phyloP scores from a whole-genome alignment of 2,888 invertebrate species.

The Pilophorus perplexus region DNA sequence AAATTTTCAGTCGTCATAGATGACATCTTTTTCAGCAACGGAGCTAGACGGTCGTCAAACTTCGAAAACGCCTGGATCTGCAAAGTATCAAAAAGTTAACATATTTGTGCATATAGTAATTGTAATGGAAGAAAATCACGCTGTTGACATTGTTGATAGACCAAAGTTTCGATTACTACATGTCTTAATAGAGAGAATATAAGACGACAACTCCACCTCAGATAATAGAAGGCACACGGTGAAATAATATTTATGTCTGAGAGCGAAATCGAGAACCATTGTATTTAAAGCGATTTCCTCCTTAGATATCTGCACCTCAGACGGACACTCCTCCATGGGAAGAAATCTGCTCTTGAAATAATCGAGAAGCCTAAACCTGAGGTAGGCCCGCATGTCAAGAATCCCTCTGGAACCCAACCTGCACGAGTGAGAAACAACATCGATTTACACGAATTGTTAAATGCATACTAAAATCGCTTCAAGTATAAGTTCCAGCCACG shows the following conservation, averaged over 20 bases:
- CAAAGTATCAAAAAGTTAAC: neutral
- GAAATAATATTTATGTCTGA: conserved; percentile 17
- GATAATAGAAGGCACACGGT: conserved; percentile 8
- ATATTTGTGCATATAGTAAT: neutral
- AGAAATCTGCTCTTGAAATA: conserved; percentile 11
- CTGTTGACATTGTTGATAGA: too few relatives aligned
- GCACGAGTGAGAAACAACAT: too few relatives aligned
- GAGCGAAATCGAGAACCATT: conserved; percentile 1
- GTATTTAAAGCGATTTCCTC: conserved; percentile 9
- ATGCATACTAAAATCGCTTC: too few relatives aligned
- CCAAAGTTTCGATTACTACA: too few relatives aligned
- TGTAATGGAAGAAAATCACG: neutral
- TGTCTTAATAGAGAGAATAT: too few relatives aligned
- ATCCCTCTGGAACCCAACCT: conserved; percentile 6
- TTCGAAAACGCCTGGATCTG: conserved; percentile 12
- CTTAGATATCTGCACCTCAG: neutral
- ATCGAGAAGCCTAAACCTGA: neutral
- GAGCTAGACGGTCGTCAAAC: neutral
- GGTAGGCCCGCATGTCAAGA: conserved; percentile 10
- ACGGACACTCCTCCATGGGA: neutral
- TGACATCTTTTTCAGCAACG: neutral
- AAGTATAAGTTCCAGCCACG: too few relatives aligned
- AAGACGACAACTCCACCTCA: too few relatives aligned
- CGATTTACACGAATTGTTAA: too few relatives aligned
- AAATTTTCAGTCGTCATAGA: neutral